These are phyloP conservation scores for Agelas oroides DNA, from an alignment of 37 sponge, comb jelly and placozoan species.

Conservation along the genomic window DNA sequence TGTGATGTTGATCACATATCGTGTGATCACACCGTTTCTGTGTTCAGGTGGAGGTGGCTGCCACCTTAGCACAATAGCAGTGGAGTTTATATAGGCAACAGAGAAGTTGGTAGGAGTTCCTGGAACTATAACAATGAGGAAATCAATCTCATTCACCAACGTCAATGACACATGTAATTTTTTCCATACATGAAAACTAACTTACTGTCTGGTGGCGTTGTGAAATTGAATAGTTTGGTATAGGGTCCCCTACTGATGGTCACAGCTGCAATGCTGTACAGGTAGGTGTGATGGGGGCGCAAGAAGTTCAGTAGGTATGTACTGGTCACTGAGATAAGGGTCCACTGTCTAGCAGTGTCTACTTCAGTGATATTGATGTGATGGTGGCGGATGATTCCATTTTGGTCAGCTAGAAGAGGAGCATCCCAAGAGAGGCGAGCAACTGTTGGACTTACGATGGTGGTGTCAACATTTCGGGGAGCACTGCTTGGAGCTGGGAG, in stretches of 20 bases:
- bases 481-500: background rate
- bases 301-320: background rate
- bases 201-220: too few relatives aligned
- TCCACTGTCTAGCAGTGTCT: background rate
- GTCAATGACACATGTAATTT: too few relatives aligned
- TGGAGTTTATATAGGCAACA: background rate
- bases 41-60: slow-evolving; percentile 16
- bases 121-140: background rate
- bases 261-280: too few relatives aligned
- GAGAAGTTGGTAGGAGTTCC: too few relatives aligned
- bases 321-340: background rate
- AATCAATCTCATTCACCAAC: too few relatives aligned
- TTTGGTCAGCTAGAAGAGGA: background rate
- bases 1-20: slow-evolving; percentile 16
- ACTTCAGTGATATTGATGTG: slow-evolving; percentile 7
- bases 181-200: too few relatives aligned
- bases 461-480: slow-evolving; percentile 14
- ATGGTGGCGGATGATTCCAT: slow-evolving; percentile 9
- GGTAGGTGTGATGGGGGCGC: too few relatives aligned
- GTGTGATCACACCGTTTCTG: slow-evolving; percentile 24
- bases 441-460: background rate
- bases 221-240: too few relatives aligned
- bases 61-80: slow-evolving; percentile 12
- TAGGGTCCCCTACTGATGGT: too few relatives aligned
- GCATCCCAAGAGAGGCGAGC: too few relatives aligned